Conservation (phyloP, 2,113 vertebrate species). For the Phoxinus phoxinus region DNA sequence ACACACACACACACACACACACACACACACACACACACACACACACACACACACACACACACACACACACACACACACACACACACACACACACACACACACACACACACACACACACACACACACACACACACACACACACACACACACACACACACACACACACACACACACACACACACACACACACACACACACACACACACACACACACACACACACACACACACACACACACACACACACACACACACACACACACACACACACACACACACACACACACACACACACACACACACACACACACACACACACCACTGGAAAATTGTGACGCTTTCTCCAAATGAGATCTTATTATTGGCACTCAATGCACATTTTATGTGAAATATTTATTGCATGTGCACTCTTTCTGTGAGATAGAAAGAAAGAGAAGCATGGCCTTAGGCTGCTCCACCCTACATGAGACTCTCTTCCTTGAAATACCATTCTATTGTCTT, state of each 20-base stretch:
- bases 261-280: not conserved
- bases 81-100: not conserved
- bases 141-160: not conserved
- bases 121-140: not conserved
- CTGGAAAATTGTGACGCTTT: not conserved
- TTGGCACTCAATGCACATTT: not conserved
- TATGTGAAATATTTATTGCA: not conserved
- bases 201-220: not conserved
- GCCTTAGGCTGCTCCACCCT: not conserved
- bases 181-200: not conserved
- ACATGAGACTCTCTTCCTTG: not conserved
- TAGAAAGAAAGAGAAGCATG: not conserved
- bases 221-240: not conserved
- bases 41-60: not conserved
- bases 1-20: not conserved
- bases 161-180: not conserved
- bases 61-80: not conserved
- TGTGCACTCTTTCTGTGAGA: not conserved
- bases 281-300: not conserved
- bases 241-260: not conserved
- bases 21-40: not conserved
- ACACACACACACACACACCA: not conserved
- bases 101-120: not conserved
- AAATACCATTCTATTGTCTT: not conserved
- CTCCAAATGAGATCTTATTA: not conserved